Conservation (phyloP, 2,888 invertebrate genomes). For the Calameuta filiformis region DNA sequence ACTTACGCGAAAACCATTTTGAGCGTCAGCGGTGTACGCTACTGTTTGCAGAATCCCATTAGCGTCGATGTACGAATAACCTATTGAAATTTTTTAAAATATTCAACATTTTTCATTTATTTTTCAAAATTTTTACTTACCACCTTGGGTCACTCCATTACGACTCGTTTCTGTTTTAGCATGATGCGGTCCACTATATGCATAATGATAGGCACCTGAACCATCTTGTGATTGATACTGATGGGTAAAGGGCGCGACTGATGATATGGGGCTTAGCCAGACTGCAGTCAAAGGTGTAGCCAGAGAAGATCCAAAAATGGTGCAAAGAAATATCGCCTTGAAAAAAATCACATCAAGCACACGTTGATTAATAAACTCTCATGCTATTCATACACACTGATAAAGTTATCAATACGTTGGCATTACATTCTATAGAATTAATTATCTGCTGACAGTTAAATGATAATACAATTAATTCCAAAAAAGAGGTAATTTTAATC, state of each 20-base stretch:
- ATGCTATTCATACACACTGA: background rate
- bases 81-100: constrained; percentile 39
- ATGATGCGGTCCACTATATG: constrained; percentile 74
- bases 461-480: background rate
- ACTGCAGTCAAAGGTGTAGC: constrained; percentile 66
- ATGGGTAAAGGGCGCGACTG: constrained; percentile 53
- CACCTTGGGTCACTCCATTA: constrained; percentile 73
- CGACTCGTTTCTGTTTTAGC: constrained; percentile 73
- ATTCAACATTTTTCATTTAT: background rate
- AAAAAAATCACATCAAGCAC: constrained; percentile 1
- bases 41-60: constrained; percentile 74
- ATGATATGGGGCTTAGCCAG: constrained; percentile 65
- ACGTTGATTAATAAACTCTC: constrained; percentile 13
- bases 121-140: constrained; percentile 37
- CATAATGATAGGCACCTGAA: constrained; percentile 71
- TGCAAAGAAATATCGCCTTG: constrained; percentile 31
- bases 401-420: background rate
- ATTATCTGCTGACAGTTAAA: background rate
- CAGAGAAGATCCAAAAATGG: constrained; percentile 28
- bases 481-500: background rate
- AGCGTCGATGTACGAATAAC: constrained; percentile 77
- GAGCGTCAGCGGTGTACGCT: constrained; percentile 72
- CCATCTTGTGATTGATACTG: constrained; percentile 71
- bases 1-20: constrained; percentile 74
- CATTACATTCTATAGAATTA: background rate